phyloP scores from a whole-genome alignment of 2,113 vertebrate genomes.

The Caloenas nicobarica region DNA sequence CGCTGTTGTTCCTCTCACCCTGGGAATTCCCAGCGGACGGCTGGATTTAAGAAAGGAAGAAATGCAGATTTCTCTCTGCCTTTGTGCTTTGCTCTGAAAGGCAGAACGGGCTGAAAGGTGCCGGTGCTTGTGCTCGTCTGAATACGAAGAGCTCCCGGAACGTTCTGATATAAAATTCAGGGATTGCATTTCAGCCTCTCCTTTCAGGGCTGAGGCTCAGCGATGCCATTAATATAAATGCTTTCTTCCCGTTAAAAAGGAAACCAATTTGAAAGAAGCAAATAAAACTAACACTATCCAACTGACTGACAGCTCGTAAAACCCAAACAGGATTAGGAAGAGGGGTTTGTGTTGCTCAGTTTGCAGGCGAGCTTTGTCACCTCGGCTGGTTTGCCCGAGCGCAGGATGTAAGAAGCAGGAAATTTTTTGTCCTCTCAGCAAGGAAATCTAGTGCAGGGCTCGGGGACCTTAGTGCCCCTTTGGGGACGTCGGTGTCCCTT shows the following conservation, averaged over 20 bases:
- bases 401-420: background rate
- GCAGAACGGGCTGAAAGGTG: background rate
- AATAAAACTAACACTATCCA: background rate
- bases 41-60: constrained; percentile 10
- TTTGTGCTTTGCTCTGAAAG: constrained; percentile 12
- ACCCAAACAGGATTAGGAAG: background rate
- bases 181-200: constrained; percentile 23
- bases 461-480: background rate
- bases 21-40: background rate
- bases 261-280: constrained; percentile 60
- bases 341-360: background rate
- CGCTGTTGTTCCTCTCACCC: background rate
- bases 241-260: constrained; percentile 34
- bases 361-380: background rate
- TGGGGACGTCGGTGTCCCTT: too few species aligned
- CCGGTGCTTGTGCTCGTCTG: fast-evolving
- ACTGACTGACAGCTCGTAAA: constrained; percentile 42
- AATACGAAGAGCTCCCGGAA: background rate
- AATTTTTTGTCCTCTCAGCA: background rate
- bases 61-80: background rate
- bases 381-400: background rate
- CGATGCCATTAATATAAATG: constrained; percentile 48
- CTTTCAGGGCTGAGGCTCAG: background rate
- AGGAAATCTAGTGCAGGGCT: background rate
- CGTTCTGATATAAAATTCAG: background rate